phyloP scores from a whole-genome alignment of 2,888 invertebrate genomes.

The Tetranychus truncatus region DNA sequence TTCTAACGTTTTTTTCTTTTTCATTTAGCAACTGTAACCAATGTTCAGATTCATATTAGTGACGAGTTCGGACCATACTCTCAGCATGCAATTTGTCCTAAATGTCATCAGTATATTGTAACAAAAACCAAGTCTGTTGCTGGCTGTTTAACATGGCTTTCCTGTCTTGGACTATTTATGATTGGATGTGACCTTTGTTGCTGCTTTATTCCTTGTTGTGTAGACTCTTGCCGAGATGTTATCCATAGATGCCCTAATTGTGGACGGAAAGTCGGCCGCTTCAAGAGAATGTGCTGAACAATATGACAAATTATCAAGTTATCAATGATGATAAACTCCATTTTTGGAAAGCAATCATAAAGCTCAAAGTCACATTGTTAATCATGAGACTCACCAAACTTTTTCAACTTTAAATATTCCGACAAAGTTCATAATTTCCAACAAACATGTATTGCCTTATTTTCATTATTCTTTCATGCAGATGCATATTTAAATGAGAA shows the following conservation, averaged over 20 bases:
- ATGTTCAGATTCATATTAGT: not conserved
- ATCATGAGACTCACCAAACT: too few relatives aligned
- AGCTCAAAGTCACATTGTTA: too few relatives aligned
- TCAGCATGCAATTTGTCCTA: not conserved
- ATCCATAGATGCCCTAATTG: slow-evolving; percentile 1
- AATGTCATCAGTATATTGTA: not conserved
- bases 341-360: too few relatives aligned
- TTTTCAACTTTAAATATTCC: too few relatives aligned
- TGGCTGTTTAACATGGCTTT: not conserved
- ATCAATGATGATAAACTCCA: too few relatives aligned
- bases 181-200: not conserved
- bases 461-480: too few relatives aligned
- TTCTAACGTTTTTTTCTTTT: too few relatives aligned
- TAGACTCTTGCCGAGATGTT: not conserved
- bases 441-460: too few relatives aligned
- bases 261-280: not conserved
- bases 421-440: too few relatives aligned
- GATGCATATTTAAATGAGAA: too few relatives aligned
- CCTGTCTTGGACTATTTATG: not conserved
- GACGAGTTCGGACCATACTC: not conserved
- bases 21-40: not conserved
- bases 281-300: not conserved
- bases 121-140: not conserved
- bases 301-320: not conserved
- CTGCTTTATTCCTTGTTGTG: not conserved